Evolutionary conservation across 1,140 invertebrate genomes (phyloP).

Genomic region (Zophobas atratus): DNA sequence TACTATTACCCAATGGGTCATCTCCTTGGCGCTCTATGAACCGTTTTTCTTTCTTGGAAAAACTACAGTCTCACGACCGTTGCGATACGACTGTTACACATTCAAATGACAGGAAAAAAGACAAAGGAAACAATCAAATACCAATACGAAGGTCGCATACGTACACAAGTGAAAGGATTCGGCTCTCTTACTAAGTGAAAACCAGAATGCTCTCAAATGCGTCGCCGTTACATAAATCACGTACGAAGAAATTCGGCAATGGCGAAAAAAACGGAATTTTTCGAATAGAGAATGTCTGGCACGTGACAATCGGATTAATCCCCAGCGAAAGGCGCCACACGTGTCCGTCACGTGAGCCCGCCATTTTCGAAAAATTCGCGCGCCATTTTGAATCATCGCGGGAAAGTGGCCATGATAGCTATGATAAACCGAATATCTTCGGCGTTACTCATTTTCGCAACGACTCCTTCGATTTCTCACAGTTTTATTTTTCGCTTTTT

Average conservation of each 20-base stretch:
- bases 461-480: too few species aligned
- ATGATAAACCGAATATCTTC: neutral
- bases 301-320: neutral
- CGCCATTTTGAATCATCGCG: neutral
- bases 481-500: neutral
- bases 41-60: neutral
- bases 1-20: constrained; percentile 32
- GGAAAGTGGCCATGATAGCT: neutral
- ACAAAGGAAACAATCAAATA: constrained; percentile 51
- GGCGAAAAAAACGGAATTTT: neutral
- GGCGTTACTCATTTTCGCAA: neutral
- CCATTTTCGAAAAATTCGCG: neutral
- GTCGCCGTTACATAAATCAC: constrained; percentile 20
- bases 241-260: constrained; percentile 10
- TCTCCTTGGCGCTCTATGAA: neutral
- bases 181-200: constrained; percentile 20
- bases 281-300: neutral
- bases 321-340: neutral
- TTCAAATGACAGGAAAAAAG: constrained; percentile 23
- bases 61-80: neutral
- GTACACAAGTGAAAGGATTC: constrained; percentile 45
- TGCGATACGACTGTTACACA: neutral
- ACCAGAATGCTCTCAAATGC: constrained; percentile 7
- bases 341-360: constrained; percentile 20
- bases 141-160: constrained; percentile 47